Evolutionary conservation across 2,888 invertebrate genomes (phyloP), one percentile per base, ranked within the genome.

Genomic region (Archips crataeganus): DNA sequence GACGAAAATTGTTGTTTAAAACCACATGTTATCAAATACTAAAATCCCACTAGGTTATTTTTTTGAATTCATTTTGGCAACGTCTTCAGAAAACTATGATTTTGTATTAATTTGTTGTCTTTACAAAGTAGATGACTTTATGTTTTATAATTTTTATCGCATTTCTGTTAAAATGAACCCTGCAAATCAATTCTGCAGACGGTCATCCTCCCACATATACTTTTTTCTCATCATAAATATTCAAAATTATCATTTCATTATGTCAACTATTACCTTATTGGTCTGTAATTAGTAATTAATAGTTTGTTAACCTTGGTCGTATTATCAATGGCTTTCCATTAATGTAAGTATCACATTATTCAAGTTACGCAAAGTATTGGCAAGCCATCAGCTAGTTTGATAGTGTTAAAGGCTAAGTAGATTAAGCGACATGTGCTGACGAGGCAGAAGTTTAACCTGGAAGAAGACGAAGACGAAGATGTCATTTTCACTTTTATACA

Each of bases 381-480:
- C 32, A 57, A 57, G 57, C 11, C 11, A 57, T 49, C 51, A 23
- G 57, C 57, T 32, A 59, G 54, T 68, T 47, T 67, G 51, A 71
- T 61, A 71, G 67, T 57, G 65, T 11, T 71, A 63, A 78, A 47
- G 75, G 66, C 23, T 51, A 74, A 69, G 67, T 65, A 67, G 70
- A 71, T 68, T 61, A 70, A 75, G 66, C 32, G 64, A 74, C 65
- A 47, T 51, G 32, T 77, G 75, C 78, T 84, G 84, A 86, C 80
- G 81, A 81, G 78, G 79, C 82, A 83, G 80, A 82, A 79, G 79
- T 75, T 77, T 51, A 15, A 76, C 78, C 84, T 80, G 79, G 39
- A 39, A 39, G 39, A 82, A 81, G 82, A 84, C 81, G 77, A 81
- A 85, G 73, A 73, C 79, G 75, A 80, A 79, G 80, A 79, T 79